Conservation (phyloP, 37 sponge, comb jelly and placozoan species). For the Diacarnus erythraeanus region DNA sequence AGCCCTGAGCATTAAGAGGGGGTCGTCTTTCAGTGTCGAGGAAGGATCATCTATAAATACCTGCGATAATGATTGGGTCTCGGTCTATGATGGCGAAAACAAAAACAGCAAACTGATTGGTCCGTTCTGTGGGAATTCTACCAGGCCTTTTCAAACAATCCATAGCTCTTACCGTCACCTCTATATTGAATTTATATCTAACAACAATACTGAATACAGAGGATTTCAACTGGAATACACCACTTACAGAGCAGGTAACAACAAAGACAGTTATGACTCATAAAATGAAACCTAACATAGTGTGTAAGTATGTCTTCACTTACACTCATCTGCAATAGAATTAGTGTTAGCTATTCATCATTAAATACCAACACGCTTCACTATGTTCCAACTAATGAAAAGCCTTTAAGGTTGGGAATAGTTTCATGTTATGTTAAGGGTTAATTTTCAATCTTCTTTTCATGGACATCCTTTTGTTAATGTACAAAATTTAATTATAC, state of each 20-base stretch:
- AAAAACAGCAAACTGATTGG: constrained; percentile 1
- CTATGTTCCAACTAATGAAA: too few relatives aligned
- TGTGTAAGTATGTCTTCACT: too few relatives aligned
- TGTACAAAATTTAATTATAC: too few relatives aligned
- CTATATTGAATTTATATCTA: constrained; percentile 32
- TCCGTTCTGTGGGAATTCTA: constrained; percentile 18
- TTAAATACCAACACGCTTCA: too few relatives aligned
- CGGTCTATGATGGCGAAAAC: constrained; percentile 36
- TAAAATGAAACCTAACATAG: background rate
- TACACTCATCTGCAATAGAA: too few relatives aligned
- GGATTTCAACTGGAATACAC: constrained; percentile 52
- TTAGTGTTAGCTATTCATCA: too few relatives aligned
- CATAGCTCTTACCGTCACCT: constrained; percentile 40
- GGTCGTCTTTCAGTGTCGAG: constrained; percentile 19
- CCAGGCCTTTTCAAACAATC: constrained; percentile 31
- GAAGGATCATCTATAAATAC: constrained; percentile 21
- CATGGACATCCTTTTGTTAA: too few relatives aligned
- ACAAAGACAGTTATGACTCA: background rate
- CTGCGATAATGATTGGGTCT: constrained; percentile 38
- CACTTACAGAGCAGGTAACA: constrained; percentile 16
- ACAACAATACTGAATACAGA: background rate
- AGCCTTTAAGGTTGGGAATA: too few relatives aligned
- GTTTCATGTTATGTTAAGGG: too few relatives aligned
- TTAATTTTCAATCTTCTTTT: too few relatives aligned
- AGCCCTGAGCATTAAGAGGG: constrained; percentile 25